phyloP scores from a whole-genome alignment of 2,888 invertebrate genomes.

The Prosapia bicincta region DNA sequence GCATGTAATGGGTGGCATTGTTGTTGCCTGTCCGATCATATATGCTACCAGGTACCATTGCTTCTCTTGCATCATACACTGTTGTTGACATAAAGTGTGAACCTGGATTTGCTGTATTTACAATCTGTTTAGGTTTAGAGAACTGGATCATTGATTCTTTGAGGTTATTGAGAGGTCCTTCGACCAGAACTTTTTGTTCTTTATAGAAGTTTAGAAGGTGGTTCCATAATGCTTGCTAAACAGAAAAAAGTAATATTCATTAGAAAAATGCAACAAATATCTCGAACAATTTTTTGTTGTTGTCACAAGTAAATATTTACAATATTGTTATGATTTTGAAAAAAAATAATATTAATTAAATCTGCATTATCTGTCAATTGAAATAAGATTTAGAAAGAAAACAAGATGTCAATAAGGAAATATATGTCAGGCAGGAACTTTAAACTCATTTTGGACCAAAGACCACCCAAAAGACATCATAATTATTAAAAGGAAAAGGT shows the following conservation, averaged over 20 bases:
- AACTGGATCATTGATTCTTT: slow-evolving; percentile 97
- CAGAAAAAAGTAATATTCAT: slow-evolving; percentile 2
- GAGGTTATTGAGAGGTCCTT: slow-evolving; percentile 95
- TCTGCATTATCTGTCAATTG: no score
- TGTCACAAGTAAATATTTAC: not conserved
- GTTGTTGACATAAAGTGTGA: slow-evolving; percentile 97
- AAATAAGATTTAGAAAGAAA: no score
- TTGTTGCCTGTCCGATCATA: slow-evolving; percentile 70
- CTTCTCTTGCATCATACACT: slow-evolving; percentile 95
- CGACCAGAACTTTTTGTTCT: slow-evolving; percentile 94
- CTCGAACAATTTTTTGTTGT: not conserved
- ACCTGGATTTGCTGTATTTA: slow-evolving; percentile 92
- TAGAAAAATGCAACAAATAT: not conserved
- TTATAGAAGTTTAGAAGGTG: slow-evolving; percentile 96
- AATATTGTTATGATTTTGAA: no score
- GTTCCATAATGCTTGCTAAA: slow-evolving; percentile 92
- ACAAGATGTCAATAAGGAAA: no score
- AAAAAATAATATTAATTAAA: no score
- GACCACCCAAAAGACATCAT: no score
- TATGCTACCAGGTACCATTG: slow-evolving; percentile 88
- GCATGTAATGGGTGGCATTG: slow-evolving; percentile 44
- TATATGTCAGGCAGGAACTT: no score
- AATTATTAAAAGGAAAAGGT: no score
- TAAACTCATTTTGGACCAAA: no score
- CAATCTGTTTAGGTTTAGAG: slow-evolving; percentile 93